Evolutionary conservation across 2,888 invertebrate genomes (phyloP), one percentile per base, ranked within the genome.

Genomic region (Strigamia crassipes): DNA sequence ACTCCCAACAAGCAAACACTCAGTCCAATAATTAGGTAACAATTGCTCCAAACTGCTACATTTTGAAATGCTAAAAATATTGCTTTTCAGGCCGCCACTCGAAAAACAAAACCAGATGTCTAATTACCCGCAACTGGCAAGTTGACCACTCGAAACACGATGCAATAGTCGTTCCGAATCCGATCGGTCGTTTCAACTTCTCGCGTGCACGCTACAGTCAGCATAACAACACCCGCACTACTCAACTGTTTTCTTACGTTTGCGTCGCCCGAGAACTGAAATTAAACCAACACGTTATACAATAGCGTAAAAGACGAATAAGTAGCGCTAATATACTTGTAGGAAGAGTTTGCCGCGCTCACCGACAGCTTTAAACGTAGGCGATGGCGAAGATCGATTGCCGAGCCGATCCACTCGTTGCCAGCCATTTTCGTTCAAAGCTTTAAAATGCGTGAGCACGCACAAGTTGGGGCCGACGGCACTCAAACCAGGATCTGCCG

Each of bases 1-100:
- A 95, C 90, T 0, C 94, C 95, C n/a, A 96, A 89, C 15, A 95
- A 89, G 18, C 95, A 90, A 23, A 95, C 94, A 85, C 94, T 94
- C 79, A 94, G 91, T 41, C 94, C 95, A 83, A 96, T 94, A 0
- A 94, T 94, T 23, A 94, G 91, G 86, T 95, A 95, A 88, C 95
- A 95, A 12, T 92, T 91, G 13, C 92, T 27, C 42, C 56, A 27
- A 21, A 15, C 3, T 0, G 1, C n/a, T 9, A 13, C 41, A 42
- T 80, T 56, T 27, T 27, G 6, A 9, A 61, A 31, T 5, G 12
- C 46, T 42, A 13, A 42, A 80, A 38, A 46, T 46, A 31, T 77
- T 31, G 15, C 9, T 10, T 21, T 79, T n/a, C 5, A 41, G 15
- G 27, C 27, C 27, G 27, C 27, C 27, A 27, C 27, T 27, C 27